phyloP scores from a whole-genome alignment of 2,797 vertebrate genomes.

The Premnoplex brunnescens region DNA sequence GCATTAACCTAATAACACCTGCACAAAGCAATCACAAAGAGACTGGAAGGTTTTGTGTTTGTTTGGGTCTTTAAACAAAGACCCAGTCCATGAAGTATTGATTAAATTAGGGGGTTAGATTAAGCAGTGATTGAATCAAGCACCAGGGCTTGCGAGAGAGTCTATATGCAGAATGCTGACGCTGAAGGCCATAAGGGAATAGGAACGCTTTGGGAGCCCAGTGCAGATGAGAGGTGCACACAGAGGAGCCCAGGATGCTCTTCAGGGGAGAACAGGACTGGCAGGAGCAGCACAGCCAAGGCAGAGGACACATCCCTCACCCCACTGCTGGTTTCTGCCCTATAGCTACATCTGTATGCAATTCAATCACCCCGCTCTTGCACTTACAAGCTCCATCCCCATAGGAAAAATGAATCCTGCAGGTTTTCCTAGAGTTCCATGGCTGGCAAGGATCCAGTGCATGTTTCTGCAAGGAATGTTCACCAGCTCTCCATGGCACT shows the following conservation, averaged over 20 bases:
- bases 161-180: neutral
- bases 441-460: neutral
- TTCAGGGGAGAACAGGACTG: neutral
- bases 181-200: neutral
- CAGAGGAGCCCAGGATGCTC: neutral
- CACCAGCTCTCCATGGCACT: neutral
- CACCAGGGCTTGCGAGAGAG: neutral
- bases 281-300: neutral
- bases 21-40: conserved; percentile 11
- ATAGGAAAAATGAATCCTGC: neutral
- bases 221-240: accelerated
- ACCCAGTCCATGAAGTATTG: neutral
- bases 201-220: neutral
- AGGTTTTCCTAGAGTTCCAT: neutral
- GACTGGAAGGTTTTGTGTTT: conserved; percentile 23
- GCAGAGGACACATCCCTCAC: neutral
- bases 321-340: neutral
- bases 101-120: conserved; percentile 54
- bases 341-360: accelerated
- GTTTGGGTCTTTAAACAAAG: conserved; percentile 17
- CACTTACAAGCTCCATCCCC: neutral
- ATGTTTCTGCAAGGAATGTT: accelerated
- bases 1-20: conserved; percentile 37
- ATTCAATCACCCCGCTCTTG: accelerated
- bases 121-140: conserved; percentile 28